phyloP scores from a whole-genome alignment of 2,888 invertebrate species.

The Gastracanthus pulcherrimus region DNA sequence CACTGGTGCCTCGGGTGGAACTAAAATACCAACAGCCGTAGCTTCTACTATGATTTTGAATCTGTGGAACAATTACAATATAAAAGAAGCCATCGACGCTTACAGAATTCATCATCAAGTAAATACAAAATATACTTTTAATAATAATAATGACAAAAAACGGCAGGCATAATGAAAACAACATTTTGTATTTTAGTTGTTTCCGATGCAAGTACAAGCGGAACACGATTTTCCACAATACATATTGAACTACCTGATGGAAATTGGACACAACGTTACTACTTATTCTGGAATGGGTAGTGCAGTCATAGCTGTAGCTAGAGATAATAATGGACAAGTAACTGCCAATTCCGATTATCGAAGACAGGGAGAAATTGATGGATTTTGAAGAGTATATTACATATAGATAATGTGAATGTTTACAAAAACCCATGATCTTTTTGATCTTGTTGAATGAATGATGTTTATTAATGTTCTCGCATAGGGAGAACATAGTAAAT shows the following conservation, averaged over 20 bases:
- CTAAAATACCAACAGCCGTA: constrained; percentile 91
- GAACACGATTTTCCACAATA: constrained; percentile 67
- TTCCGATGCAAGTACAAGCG: constrained; percentile 71
- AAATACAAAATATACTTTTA: constrained; percentile 1
- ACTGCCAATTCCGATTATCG: constrained; percentile 73
- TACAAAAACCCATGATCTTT: neutral
- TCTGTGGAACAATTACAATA: constrained; percentile 82
- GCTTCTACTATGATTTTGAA: constrained; percentile 83
- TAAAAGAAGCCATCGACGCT: constrained; percentile 84
- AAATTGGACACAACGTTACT: constrained; percentile 67
- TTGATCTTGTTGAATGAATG: neutral
- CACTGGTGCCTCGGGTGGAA: constrained; percentile 93
- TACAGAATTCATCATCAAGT: constrained; percentile 93
- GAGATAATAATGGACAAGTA: constrained; percentile 61
- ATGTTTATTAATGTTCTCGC: no score
- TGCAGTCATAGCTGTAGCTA: constrained; percentile 70
- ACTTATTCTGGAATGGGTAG: constrained; percentile 72
- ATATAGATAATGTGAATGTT: neutral
- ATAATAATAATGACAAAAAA: no score
- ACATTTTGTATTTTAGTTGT: constrained; percentile 64
- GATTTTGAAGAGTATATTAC: constrained; percentile 23
- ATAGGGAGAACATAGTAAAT: no score
- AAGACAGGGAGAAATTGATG: constrained; percentile 66
- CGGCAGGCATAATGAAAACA: neutral
- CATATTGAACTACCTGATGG: constrained; percentile 63